Base-by-base conservation (phyloP, 2,888 invertebrate species). In the Buathra laborator region DNA sequence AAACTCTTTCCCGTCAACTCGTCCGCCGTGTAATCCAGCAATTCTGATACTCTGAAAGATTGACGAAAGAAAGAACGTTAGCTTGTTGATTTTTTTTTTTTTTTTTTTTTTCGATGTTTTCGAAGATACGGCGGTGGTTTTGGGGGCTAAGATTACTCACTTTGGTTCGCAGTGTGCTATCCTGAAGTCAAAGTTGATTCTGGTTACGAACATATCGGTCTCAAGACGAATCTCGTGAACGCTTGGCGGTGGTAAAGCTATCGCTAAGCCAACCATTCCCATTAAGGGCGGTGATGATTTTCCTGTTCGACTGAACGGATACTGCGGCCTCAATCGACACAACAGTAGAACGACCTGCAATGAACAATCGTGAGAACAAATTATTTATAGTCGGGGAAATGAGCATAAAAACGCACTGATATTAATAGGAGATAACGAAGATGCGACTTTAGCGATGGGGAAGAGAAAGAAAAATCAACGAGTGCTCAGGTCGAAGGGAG, bases 91-190 rank as follows among this genome's bases (percentile, higher is more conserved):
- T 19, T 12, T 2, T 10, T 32, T 71, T 24, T 12, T 2, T 10
- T 32, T 71, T 24, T 14, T 16, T 1, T 16, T 66, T 66, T 43
- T 66, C 43, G n/a, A 16, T 19, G 16, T 66, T 16, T 6, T 19
- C 7, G 53, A 53, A 5, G 7, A 53, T 53, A 16, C 16, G n/a
- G 19, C 16, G 7, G 53, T 19, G n/a, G 37, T 70, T 44, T 44
- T 51, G 29, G 12, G 24, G 32, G 12, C 75, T 32, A 3, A 12
- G 12, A 48, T 14, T 77, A 91, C 95, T 95, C 95, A 98, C 98
- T 97, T 97, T 92, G 99, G 99, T 94, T 99, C 99, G 94, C 99
- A 99, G 94, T 99, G 99, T 86, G 98, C 98, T 95, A 99, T 97
- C 95, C 98, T 96, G 94, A 99, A 98, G 94, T 99, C 98, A 91